Base-by-base conservation (phyloP, 2,113 vertebrate genomes). In the Ciconia maguari region DNA sequence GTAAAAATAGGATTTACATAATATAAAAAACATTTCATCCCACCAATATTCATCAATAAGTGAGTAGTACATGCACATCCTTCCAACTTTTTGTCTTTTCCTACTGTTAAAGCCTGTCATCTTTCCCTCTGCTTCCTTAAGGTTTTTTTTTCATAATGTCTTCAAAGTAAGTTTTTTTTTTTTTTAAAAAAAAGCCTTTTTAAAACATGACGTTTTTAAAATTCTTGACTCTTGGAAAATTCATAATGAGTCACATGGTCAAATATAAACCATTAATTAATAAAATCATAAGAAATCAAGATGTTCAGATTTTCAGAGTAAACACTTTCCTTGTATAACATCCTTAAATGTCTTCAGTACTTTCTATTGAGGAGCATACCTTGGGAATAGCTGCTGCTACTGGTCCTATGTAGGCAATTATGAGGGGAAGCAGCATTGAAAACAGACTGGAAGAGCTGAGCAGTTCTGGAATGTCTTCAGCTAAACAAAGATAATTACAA, bases 371-470 rank as follows among this genome's bases (percentile, higher is more conserved):
- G 34, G 8, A 91, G 69, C 94, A 91, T 97, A 99, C 99, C 98
- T 99, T 99, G n/a, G 99, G 99, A 93, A 99, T 99, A 86, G 99
- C 99, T 69, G 99, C 99, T 77, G 99, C 99, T 62, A 99, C 99
- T 65, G 99, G 99, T 96, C 99, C 99, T 80, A 99, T 99, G 97
- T 99, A 99, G 64, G 99, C 99, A 97, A 99, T 98, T 93, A 99
- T 99, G 68, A 99, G 99, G 30, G 99, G 99, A 96, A 99, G 98
- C 89, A 99, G 99, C 99, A 99, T 99, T 87, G 99, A 99, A 97
- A 99, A 99, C 21, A 99, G 98, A 97, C 99, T 99, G 98, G 99
- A 99, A 83, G 99, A 99, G 94, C 99, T 99, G 86, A 99, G 98
- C 64, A 99, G 97, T 97, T 99, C 99, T 92, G 99, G 99, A 98